phyloP scores from a whole-genome alignment of 2,113 vertebrate species.

The Equus przewalskii region DNA sequence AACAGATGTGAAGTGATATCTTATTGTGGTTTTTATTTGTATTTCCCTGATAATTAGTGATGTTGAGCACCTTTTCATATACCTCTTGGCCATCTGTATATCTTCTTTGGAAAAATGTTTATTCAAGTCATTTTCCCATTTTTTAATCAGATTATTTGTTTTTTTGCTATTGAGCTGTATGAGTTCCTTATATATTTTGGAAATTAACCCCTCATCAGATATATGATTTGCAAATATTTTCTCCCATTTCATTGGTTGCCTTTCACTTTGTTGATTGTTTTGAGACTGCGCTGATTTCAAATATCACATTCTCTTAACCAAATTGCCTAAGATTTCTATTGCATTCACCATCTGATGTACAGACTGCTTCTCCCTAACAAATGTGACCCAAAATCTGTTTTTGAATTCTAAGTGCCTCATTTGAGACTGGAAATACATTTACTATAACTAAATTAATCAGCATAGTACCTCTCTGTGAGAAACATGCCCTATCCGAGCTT shows the following conservation, averaged over 20 bases:
- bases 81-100: not conserved
- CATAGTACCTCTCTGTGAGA: not conserved
- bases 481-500: not conserved
- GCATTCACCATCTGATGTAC: not conserved
- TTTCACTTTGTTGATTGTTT: not conserved
- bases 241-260: not conserved
- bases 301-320: not conserved
- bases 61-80: not conserved
- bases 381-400: not conserved
- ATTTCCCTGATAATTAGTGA: not conserved
- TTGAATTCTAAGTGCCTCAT: not conserved
- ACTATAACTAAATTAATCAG: not conserved
- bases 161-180: not conserved
- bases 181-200: not conserved
- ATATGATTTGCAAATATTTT: not conserved
- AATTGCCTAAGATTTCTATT: not conserved
- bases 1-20: not conserved
- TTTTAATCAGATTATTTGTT: not conserved
- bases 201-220: not conserved
- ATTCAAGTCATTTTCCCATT: not conserved
- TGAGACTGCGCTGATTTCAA: not conserved
- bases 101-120: not conserved
- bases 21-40: not conserved
- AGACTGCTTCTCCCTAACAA: not conserved
- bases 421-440: not conserved